Conservation (phyloP, 2,888 invertebrate species). For the Hypsopygia costalis region DNA sequence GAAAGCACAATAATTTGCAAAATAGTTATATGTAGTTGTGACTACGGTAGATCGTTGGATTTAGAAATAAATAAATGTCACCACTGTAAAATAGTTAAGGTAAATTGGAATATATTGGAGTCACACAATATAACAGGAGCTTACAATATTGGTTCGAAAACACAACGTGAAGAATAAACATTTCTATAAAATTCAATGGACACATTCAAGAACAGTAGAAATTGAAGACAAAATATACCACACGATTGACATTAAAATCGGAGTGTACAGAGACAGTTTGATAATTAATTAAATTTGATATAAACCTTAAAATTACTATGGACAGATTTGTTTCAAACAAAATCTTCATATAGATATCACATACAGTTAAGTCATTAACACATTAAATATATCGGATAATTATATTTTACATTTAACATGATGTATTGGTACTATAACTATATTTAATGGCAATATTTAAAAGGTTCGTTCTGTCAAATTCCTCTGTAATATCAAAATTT, state of each 20-base stretch:
- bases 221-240: constrained; percentile 5
- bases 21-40: no score
- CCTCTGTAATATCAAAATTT: constrained; percentile 5
- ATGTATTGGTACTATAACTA: constrained; percentile 10
- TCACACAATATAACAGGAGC: constrained; percentile 3
- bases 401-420: constrained; percentile 8
- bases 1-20: no score
- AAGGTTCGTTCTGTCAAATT: constrained; percentile 5
- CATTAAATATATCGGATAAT: constrained; percentile 31
- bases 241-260: constrained; percentile 12
- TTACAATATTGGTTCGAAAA: constrained; percentile 3
- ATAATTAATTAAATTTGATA: constrained; percentile 25
- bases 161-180: constrained; percentile 10
- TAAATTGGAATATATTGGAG: no score
- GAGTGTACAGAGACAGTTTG: constrained; percentile 15
- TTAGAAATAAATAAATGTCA: no score
- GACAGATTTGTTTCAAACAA: constrained; percentile 63
- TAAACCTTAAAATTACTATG: constrained; percentile 37
- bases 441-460: constrained; percentile 15
- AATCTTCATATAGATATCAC: constrained; percentile 54
- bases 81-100: no score
- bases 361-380: constrained; percentile 39
- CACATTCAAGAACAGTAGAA: constrained; percentile 1
- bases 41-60: no score
- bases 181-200: constrained; percentile 11